phyloP scores from a whole-genome alignment of 2,797 vertebrate species.

The Rhadinocentrus ornatus region DNA sequence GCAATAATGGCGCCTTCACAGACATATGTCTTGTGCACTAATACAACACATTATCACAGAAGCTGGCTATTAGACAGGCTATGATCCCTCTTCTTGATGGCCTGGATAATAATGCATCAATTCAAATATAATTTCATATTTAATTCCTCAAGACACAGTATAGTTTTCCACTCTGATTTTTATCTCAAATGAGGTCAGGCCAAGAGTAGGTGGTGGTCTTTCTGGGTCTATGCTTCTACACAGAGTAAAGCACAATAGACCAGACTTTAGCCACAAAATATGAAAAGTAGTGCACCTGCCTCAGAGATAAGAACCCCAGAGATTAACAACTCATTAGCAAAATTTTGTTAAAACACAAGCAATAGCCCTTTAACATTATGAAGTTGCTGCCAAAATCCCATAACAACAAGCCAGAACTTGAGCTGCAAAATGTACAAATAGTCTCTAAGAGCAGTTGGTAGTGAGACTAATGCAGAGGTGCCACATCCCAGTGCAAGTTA shows the following conservation, averaged over 20 bases:
- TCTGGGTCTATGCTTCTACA: not conserved
- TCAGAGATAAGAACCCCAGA: not conserved
- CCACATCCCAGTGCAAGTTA: not conserved
- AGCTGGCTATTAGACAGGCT: not conserved
- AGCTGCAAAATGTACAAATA: not conserved
- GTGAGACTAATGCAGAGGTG: not conserved
- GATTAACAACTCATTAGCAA: slow-evolving; percentile 4
- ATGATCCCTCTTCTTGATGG: not conserved
- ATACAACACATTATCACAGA: not conserved
- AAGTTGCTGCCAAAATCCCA: not conserved
- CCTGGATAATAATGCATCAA: not conserved
- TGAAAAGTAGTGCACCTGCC: not conserved
- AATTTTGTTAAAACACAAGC: not conserved
- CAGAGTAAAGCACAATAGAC: not conserved
- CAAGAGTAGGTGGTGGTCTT: not conserved
- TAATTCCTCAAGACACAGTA: not conserved
- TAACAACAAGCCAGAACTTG: slow-evolving; percentile 1
- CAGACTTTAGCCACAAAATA: not conserved
- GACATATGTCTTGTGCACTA: not conserved
- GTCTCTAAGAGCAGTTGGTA: not conserved
- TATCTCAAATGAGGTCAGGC: not conserved
- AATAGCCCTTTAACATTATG: not conserved
- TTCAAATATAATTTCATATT: not conserved
- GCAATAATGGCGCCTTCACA: not conserved
- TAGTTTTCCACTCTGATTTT: not conserved